Base-by-base conservation (phyloP, 2,113 vertebrate species). In the Oxyura jamaicensis region DNA sequence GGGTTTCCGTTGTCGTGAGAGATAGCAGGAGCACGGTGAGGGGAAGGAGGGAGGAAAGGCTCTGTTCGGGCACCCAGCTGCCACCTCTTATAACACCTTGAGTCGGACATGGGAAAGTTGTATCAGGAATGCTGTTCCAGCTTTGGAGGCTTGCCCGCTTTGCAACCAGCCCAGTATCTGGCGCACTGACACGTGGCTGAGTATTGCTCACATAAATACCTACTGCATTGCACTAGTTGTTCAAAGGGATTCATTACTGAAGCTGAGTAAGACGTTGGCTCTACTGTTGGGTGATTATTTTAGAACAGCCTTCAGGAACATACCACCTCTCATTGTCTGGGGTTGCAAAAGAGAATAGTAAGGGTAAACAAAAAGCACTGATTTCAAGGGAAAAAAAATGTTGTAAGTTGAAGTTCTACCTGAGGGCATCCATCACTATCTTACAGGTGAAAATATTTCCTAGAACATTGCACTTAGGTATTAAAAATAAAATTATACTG, bases 1-100 rank as follows among this genome's bases (percentile, higher is more conserved):
- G 35, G 0, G 2, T 76, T 79, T 95, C 84, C 67, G 53, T 93
- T 53, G 2, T 1, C 31, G 29, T 33, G n/a, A 85, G 21, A 23
- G 3, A 55, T 26, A 41, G 53, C 56, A 11, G 2, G 69, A 75
- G 39, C 18, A 42, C 8, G 12, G 26, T 0, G 0, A 90, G 35
- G 28, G 53, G 53, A 84, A 79, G 53, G 26, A 88, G 17, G 25
- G n/a, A 39, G 41, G 0, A 0, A 76, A 86, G 41, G 42, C 31
- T 78, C 7, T n/a, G 31, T 44, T 67, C 3, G 1, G 35, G 29
- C 44, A 39, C 68, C 59, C 62, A 50, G 58, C 66, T 68, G 59
- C 41, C 58, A 31, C 48, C 36, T 88, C 84, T 58, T 75, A 29
- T 89, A 88, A 68, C 22, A 88, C 35, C 77, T 93, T 87, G 39